A percentile compares a stretch with the other conserved stretches of the same genome.
Evolutionary conservation across 2,797 vertebrate genomes (phyloP).

Genomic region (Vespertilio murinus): DNA sequence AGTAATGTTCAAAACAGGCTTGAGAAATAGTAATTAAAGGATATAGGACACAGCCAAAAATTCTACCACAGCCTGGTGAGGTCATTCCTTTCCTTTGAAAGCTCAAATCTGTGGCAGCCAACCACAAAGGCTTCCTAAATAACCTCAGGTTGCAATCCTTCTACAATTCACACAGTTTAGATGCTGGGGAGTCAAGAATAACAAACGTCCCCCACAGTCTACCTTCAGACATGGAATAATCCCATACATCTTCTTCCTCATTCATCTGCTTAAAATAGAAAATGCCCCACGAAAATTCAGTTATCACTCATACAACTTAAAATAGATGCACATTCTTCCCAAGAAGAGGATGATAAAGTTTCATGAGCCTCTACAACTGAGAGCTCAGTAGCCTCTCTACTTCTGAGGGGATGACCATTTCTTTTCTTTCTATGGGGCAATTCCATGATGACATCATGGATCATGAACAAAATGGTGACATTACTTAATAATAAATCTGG

Average conservation of each 20-base stretch:
- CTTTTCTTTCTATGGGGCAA: not conserved
- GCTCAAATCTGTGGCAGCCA: not conserved
- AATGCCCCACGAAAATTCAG: not conserved
- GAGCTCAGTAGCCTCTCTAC: not conserved
- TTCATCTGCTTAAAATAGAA: not conserved
- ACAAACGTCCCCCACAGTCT: not conserved
- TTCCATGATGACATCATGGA: not conserved
- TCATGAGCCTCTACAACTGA: not conserved
- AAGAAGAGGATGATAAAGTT: not conserved
- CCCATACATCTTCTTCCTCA: not conserved
- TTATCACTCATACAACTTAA: not conserved
- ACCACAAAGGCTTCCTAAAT: not conserved
- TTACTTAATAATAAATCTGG: not conserved
- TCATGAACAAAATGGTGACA: not conserved
- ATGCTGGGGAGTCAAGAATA: not conserved
- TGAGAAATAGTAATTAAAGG: not conserved
- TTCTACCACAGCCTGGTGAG: not conserved
- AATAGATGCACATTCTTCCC: not conserved
- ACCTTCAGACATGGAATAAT: not conserved
- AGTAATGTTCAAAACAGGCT: not conserved
- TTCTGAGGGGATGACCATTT: not conserved
- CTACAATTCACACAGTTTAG: not conserved
- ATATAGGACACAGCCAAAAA: not conserved
- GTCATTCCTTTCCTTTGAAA: not conserved
- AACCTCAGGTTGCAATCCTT: not conserved